Conservation (phyloP, 2,797 vertebrate genomes). For the Setipinna tenuifilis region DNA sequence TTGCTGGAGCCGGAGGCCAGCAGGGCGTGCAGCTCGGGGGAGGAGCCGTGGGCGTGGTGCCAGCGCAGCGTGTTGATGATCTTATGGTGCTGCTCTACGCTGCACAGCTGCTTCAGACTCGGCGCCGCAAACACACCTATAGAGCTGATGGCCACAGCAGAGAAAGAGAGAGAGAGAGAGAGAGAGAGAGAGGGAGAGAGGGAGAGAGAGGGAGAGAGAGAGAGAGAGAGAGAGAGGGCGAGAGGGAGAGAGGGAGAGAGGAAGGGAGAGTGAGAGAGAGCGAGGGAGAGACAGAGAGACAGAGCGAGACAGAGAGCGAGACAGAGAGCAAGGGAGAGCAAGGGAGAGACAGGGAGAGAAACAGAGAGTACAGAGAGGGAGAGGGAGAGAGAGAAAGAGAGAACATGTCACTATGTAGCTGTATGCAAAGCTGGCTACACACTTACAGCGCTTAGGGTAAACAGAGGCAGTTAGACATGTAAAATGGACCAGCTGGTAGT, state of each 20-base stretch:
- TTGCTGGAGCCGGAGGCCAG: constrained; percentile 94
- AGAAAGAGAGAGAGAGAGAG: not conserved
- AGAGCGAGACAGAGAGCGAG: not conserved
- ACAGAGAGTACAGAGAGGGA: too few relatives aligned
- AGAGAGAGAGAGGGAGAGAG: not conserved
- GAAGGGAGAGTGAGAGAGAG: not conserved
- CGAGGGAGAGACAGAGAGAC: not conserved
- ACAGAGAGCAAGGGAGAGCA: too few relatives aligned
- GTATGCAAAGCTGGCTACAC: too few relatives aligned
- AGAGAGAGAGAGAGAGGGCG: not conserved
- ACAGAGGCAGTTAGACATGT: too few relatives aligned
- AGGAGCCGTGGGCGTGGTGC: constrained; percentile 82
- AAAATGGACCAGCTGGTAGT: too few relatives aligned
- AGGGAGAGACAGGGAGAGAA: not conserved
- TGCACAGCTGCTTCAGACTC: constrained; percentile 84
- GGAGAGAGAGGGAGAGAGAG: not conserved
- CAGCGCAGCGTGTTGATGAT: constrained; percentile 90
- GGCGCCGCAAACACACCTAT: constrained; percentile 88
- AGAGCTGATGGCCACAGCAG: constrained; percentile 72
- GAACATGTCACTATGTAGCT: too few relatives aligned
- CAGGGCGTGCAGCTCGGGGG: constrained; percentile 77
- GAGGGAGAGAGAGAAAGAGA: too few relatives aligned
- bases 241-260: not conserved
- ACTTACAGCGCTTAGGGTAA: too few relatives aligned
- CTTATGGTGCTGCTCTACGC: constrained; percentile 95